Conservation (phyloP, 2,113 vertebrate species). For the Aepyceros melampus region DNA sequence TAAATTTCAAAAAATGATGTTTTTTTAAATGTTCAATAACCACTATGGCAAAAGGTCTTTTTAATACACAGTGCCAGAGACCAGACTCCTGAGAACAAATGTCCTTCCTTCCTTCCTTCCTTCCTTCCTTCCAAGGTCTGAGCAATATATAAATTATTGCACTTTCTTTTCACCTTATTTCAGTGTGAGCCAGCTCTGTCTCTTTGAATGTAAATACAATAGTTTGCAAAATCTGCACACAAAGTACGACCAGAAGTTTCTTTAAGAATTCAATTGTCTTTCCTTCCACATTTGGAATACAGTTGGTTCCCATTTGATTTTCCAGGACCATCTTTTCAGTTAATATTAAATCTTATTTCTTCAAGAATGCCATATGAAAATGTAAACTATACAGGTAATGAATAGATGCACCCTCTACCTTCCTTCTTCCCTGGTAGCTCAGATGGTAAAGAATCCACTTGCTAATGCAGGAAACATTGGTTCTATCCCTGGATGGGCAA, state of each 20-base stretch:
- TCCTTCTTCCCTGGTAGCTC: neutral
- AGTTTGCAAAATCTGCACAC: neutral
- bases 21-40: neutral
- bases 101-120: neutral
- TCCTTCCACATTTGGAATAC: fast-evolving
- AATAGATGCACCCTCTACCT: fast-evolving
- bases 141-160: fast-evolving
- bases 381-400: too few species aligned
- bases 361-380: fast-evolving
- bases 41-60: neutral
- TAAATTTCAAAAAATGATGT: neutral
- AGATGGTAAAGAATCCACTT: neutral
- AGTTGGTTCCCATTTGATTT: neutral
- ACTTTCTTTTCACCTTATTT: neutral
- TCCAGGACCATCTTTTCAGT: neutral
- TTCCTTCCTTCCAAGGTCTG: too few species aligned
- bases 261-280: neutral
- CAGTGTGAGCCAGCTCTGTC: too few species aligned
- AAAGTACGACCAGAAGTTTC: neutral
- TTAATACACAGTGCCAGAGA: neutral
- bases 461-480: neutral
- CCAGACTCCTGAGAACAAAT: neutral
- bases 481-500: neutral
- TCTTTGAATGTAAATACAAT: neutral
- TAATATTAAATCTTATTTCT: neutral